These are phyloP conservation scores for Tipula vernalis DNA, from an alignment of 2,888 invertebrate genomes.

Conservation along the genomic window DNA sequence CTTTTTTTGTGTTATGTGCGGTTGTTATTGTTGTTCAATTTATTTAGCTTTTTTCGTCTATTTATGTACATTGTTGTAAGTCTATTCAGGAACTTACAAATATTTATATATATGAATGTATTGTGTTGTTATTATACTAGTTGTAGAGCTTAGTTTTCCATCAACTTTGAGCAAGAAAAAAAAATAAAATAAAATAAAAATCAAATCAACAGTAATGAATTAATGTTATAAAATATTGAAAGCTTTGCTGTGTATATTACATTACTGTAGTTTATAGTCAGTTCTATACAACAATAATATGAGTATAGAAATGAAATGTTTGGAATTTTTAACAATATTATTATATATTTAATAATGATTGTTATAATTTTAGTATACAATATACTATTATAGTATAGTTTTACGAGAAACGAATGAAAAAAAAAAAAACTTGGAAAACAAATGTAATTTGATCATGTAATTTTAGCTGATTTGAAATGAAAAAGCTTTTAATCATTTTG, in stretches of 20 bases:
- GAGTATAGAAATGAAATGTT: neutral
- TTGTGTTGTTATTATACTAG: neutral
- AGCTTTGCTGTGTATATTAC: neutral
- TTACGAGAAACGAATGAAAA: neutral
- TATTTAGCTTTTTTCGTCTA: neutral
- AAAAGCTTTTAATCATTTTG: neutral
- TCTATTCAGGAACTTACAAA: neutral
- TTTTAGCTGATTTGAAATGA: neutral
- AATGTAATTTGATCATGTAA: constrained; percentile 4
- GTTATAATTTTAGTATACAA: neutral
- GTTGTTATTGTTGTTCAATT: constrained; percentile 4
- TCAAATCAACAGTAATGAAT: constrained; percentile 4
- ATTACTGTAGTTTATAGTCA: neutral
- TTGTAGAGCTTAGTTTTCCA: neutral
- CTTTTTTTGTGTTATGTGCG: neutral
- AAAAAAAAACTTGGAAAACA: neutral
- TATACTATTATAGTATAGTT: neutral
- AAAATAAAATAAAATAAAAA: neutral
- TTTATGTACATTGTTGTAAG: neutral
- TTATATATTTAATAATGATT: neutral
- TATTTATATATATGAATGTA: neutral
- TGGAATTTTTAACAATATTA: neutral
- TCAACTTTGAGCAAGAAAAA: neutral
- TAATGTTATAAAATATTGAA: neutral
- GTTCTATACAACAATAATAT: neutral